Base-by-base conservation (phyloP, 1,140 invertebrate genomes). In the Danaus plexippus region DNA sequence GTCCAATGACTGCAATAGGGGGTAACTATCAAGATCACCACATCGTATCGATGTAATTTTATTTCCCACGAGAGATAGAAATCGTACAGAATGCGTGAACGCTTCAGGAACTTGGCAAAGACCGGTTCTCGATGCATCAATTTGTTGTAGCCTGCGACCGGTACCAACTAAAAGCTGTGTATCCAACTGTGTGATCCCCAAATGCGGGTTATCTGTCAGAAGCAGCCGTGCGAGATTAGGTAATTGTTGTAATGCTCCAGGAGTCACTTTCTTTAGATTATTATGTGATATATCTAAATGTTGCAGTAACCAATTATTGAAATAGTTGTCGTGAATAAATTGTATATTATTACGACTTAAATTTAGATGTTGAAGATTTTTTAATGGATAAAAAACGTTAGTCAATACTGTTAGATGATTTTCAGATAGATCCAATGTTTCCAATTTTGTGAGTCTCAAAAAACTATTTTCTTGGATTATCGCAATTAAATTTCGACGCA, bases 1-100 rank as follows among this genome's bases (percentile, higher is more conserved):
- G 70, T 96, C 93, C 18, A 98, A 77, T 22, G 94, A 88, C 59
- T 92, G 92, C 9, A 98, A 78, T 11, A 96, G 81, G 0, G 95
- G 95, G 77, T 97, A 97, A 62, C 95, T 95, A 69, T 96, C 95
- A 55, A 98, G 89, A 69, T 97, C 95, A n/a, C 95, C 94, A 65
- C 94, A 91, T 44, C 91, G 89, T 11, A 98, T 92, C 0, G 89
- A 86, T 50, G 88, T 90, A 46, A 96, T 89, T 61, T 89, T 86
- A 69, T 98, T 98, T 11, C 93, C 92, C 1, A 92, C 90, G 0
- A 97, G 80, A 32, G 92, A 90, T 13, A 98, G 87, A 57, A 94
- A 93, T 15, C 93, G 87, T 11, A 98, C 92, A 1, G 94, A 96
- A 73, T 93, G 91, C 8, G 96, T 96, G 49, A 97, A 88, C 45